Conservation (phyloP, 2,113 vertebrate species). For the Gnathonemus longibarbis region DNA sequence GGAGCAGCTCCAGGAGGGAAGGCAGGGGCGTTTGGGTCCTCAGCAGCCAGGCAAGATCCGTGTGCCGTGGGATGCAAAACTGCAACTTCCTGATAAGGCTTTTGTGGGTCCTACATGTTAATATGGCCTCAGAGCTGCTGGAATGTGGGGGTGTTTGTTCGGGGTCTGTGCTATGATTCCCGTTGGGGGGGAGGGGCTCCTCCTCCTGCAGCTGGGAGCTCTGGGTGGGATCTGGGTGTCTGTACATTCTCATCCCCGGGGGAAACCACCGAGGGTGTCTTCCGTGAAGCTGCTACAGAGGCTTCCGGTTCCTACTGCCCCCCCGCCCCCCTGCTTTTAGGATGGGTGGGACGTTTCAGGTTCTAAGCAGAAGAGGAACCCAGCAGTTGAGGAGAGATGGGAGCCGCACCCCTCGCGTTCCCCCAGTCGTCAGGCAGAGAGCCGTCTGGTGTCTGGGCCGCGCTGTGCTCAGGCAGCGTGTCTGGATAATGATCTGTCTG, state of each 20-base stretch:
- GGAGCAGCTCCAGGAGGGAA: neutral
- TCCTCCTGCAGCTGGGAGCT: neutral
- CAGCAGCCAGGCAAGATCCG: neutral
- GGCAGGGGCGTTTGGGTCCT: neutral
- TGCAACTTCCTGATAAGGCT: neutral
- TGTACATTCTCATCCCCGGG: neutral
- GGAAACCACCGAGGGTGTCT: neutral
- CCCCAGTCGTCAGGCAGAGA: neutral
- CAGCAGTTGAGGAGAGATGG: neutral
- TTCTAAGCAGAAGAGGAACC: neutral
- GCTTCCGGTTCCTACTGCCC: neutral
- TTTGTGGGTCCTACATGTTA: neutral
- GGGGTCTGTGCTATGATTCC: neutral
- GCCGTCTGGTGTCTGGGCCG: neutral
- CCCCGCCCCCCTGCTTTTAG: neutral
- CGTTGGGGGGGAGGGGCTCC: neutral
- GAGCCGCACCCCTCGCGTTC: neutral
- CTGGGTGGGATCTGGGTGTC: neutral
- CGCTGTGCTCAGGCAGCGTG: neutral
- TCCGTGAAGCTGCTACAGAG: neutral
- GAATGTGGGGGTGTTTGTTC: neutral
- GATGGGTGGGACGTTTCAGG: neutral
- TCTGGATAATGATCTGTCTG: neutral
- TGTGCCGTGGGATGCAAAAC: neutral
- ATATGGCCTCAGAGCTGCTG: neutral